Conservation (phyloP, 2,888 invertebrate species). For the Drosophila melanosoma region DNA sequence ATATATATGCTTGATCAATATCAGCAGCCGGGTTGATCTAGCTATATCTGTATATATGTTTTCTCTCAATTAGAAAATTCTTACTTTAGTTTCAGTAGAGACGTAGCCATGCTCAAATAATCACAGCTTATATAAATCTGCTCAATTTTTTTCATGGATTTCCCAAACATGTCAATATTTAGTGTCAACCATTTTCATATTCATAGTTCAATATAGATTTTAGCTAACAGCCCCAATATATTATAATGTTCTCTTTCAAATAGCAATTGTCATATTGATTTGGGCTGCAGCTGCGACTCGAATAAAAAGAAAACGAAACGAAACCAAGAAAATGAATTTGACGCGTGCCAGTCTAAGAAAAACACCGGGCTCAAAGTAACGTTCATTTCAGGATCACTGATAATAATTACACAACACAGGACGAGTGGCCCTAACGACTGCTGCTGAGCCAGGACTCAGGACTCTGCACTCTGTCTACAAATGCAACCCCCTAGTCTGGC, state of each 20-base stretch:
- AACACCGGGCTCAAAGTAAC: constrained; percentile 73
- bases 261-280: constrained; percentile 14
- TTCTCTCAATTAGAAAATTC: not conserved
- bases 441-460: constrained; percentile 36
- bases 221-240: not conserved
- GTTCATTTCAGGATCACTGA: constrained; percentile 75
- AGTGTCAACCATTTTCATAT: not conserved
- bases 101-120: not conserved
- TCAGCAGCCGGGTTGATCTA: not conserved
- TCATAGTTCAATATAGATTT: not conserved
- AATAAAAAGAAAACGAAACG: constrained; percentile 13
- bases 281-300: constrained; percentile 43
- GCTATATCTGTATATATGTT: not conserved
- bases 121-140: too few species aligned
- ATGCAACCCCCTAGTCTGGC: constrained; percentile 59
- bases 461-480: constrained; percentile 6
- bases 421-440: constrained; percentile 31
- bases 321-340: constrained; percentile 42
- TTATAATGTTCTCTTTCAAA: not conserved
- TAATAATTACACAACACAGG: constrained; percentile 67
- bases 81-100: not conserved
- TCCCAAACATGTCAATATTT: not conserved
- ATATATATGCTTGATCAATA: not conserved
- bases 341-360: constrained; percentile 64
- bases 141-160: rapidly evolving